Evolutionary conservation across 2,888 invertebrate species (phyloP).

Genomic region (Drosophila neutralis): DNA sequence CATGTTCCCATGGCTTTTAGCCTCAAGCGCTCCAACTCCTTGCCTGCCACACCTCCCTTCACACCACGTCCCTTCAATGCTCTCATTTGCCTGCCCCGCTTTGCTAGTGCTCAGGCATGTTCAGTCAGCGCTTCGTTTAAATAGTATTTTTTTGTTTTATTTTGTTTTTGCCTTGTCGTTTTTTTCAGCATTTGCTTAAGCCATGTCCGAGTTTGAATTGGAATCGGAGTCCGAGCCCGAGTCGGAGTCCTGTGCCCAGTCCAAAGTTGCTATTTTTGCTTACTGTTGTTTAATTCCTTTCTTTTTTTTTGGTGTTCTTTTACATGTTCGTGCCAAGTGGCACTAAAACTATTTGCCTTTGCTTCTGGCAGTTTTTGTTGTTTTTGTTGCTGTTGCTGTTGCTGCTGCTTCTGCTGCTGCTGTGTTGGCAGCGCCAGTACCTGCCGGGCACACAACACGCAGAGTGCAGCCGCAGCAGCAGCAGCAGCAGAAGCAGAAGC

Average conservation of each 20-base stretch:
- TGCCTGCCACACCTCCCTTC: not conserved
- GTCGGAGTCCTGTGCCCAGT: constrained; percentile 2
- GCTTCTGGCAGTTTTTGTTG: constrained; percentile 51
- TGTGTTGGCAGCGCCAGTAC: constrained; percentile 39
- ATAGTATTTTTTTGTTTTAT: constrained; percentile 21
- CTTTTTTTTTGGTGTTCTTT: constrained; percentile 52
- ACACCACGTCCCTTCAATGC: constrained; percentile 3
- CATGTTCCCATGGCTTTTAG: constrained; percentile 48
- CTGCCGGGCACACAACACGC: constrained; percentile 62
- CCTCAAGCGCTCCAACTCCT: constrained; percentile 3
- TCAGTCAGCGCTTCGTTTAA: constrained; percentile 55
- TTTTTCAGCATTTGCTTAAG: constrained; percentile 38
- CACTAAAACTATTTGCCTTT: constrained; percentile 79
- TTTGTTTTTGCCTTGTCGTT: not conserved
- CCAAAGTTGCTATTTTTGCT: constrained; percentile 1
- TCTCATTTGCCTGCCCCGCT: constrained; percentile 3
- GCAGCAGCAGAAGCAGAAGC: constrained; percentile 39
- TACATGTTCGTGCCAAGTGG: constrained; percentile 79
- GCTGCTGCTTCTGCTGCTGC: constrained; percentile 1
- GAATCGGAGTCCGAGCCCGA: constrained; percentile 16
- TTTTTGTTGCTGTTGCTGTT: constrained; percentile 13
- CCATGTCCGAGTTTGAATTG: constrained; percentile 28
- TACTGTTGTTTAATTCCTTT: constrained; percentile 5
- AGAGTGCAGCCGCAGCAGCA: constrained; percentile 48
- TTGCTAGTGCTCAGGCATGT: constrained; percentile 64